phyloP scores from a whole-genome alignment of 2,113 vertebrate genomes.

The Tapirus terrestris region DNA sequence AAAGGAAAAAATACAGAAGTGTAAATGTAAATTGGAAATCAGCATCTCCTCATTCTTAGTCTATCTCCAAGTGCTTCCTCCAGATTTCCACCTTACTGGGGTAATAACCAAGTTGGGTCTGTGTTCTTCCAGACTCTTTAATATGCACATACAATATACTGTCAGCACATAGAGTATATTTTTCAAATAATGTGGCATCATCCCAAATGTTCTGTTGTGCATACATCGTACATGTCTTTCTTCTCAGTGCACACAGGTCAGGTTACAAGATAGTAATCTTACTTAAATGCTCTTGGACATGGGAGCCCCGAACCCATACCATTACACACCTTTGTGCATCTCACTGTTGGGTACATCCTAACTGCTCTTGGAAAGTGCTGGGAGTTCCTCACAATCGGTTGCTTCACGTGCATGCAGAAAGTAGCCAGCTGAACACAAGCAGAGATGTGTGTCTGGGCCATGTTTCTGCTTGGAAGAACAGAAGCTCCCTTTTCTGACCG shows the following conservation, averaged over 20 bases:
- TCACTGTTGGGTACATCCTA: background rate
- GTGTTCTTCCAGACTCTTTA: background rate
- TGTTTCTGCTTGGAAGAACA: no score
- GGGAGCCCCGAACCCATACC: no score
- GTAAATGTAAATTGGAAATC: background rate
- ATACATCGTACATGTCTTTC: background rate
- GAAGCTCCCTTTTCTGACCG: no score
- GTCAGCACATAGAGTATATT: rapidly evolving
- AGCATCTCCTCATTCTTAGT: background rate
- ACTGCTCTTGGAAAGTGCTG: background rate
- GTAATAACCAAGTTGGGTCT: no score
- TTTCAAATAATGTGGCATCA: background rate
- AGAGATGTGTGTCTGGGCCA: no score
- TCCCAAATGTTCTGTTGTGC: no score
- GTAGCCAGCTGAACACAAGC: background rate
- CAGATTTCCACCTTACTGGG: background rate
- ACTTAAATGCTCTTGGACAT: background rate
- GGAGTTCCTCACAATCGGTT: background rate
- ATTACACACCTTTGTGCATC: no score
- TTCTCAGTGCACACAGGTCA: background rate
- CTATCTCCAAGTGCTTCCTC: background rate
- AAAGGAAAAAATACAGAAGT: background rate
- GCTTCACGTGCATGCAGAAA: background rate
- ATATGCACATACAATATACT: background rate
- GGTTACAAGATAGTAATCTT: no score